Evolutionary conservation across 2,113 vertebrate genomes (phyloP), one percentile per base, ranked within the genome.

Genomic region (Chionis minor): DNA sequence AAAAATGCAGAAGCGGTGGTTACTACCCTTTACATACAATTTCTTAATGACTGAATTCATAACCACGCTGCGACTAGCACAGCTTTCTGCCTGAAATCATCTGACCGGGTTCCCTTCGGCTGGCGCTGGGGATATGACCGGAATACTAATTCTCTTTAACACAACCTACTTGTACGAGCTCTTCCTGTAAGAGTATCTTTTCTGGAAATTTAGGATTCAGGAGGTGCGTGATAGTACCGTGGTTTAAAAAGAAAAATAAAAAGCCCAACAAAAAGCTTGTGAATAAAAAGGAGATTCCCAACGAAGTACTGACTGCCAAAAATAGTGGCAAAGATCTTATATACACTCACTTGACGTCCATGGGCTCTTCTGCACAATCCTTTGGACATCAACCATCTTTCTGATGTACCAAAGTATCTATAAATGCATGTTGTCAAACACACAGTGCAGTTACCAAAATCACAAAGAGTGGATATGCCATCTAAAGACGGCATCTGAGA

Each of bases 71-170:
- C 70, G 91, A 45, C 59, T 27, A 73, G 47, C 40, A 90, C 55
- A 56, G 49, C 44, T 92, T 90, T 92, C 51, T 75, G 74, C 13
- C 66, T 82, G 40, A 81, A 91, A 88, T 88, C 0, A 66, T 81
- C 88, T 89, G 47, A 56, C 47, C 81, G 54, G 10, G 27, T 94
- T 93, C 40, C 67, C 49, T 94, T 90, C 80, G 88, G 78, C 88
- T 92, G 88, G 82, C 91, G 81, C 62, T 59, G 42, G 28, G 62
- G 54, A 26, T 85, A 70, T 55, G 74, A 87, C 58, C 67, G 82
- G 93, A 96, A 94, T 98, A 90, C 35, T 96, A 97, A 97, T 81
- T 91, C 51, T 65, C 45, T 65, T 81, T 40, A 90, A 89, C 33
- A 95, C 38, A 82, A 90, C 16, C 27, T 87, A 71, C 20, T 91